Conservation (phyloP, 2,113 vertebrate genomes). For the Anolis sagrei region DNA sequence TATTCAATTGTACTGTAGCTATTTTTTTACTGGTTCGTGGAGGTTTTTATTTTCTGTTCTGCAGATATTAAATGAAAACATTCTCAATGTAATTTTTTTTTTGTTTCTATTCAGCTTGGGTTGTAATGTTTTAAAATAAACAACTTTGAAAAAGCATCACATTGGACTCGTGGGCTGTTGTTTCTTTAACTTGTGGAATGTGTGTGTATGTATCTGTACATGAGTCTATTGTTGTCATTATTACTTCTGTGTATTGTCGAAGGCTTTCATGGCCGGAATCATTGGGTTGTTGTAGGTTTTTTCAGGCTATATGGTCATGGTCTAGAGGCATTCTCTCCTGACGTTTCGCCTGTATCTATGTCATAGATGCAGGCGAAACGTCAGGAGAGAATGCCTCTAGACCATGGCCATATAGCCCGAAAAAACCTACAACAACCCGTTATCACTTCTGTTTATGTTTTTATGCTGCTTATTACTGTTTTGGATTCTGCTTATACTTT, state of each 20-base stretch:
- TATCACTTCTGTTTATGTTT: not conserved
- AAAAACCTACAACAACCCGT: too few species aligned
- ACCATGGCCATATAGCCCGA: too few species aligned
- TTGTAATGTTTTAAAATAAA: constrained; percentile 95
- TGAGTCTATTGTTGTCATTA: too few species aligned
- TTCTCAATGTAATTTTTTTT: constrained; percentile 91
- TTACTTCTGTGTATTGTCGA: too few species aligned
- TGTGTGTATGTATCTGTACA: too few species aligned
- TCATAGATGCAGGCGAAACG: too few species aligned
- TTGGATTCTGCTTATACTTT: not conserved
- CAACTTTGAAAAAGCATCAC: constrained; percentile 72
- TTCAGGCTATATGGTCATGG: too few species aligned
- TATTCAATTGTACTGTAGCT: constrained; percentile 75
- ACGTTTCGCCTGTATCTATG: too few species aligned
- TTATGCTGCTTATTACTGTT: not conserved
- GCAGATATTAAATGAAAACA: constrained; percentile 81
- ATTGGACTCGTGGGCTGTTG: not conserved
- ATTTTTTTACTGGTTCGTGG: constrained; percentile 80
- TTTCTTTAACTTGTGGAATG: not conserved
- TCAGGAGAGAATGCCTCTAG: too few species aligned
- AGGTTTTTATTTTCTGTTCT: constrained; percentile 70
- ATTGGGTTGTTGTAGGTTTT: too few species aligned
- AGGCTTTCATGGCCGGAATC: too few species aligned
- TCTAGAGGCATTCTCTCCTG: too few species aligned
- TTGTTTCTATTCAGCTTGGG: constrained; percentile 93